Evolutionary conservation across 1,140 invertebrate species (phyloP).

Genomic region (Octopus sinensis): DNA sequence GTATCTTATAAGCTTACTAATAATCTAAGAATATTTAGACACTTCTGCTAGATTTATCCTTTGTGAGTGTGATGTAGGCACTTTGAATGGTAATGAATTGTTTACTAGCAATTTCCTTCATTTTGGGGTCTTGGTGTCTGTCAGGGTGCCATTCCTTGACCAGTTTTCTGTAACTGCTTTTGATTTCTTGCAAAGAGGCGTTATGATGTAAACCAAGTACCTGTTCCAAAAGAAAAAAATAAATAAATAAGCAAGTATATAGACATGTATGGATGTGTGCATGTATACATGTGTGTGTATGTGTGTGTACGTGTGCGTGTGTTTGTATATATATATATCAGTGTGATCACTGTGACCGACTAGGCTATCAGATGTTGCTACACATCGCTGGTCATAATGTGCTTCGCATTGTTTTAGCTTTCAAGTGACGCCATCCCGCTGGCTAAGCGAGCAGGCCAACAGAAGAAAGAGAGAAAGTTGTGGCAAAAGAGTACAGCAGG

Average conservation of each 20-base stretch:
- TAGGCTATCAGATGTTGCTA: no score
- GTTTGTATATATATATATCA: no score
- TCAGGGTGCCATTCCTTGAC: slow-evolving; percentile 91
- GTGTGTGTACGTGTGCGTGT: not conserved
- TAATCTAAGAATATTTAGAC: no score
- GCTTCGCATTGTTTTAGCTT: no score
- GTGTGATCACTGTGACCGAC: no score
- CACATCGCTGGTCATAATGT: no score
- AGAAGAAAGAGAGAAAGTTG: no score
- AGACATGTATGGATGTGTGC: no score
- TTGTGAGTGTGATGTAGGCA: slow-evolving; percentile 85
- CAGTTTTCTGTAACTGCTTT: slow-evolving; percentile 72
- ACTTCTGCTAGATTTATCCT: slow-evolving; percentile 64
- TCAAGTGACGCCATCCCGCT: no score
- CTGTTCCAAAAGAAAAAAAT: slow-evolving; percentile 52
- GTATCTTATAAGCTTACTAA: no score
- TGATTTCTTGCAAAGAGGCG: slow-evolving; percentile 82
- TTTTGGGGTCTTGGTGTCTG: slow-evolving; percentile 69
- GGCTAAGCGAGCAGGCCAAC: no score
- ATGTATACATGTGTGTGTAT: not conserved
- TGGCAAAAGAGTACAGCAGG: no score
- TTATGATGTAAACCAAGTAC: slow-evolving; percentile 72
- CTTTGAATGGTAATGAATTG: slow-evolving; percentile 90
- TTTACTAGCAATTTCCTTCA: slow-evolving; percentile 70
- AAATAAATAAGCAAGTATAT: not conserved